Evolutionary conservation across 2,888 invertebrate species (phyloP), one percentile per base, ranked within the genome.

Genomic region (Apotomis betuletana): DNA sequence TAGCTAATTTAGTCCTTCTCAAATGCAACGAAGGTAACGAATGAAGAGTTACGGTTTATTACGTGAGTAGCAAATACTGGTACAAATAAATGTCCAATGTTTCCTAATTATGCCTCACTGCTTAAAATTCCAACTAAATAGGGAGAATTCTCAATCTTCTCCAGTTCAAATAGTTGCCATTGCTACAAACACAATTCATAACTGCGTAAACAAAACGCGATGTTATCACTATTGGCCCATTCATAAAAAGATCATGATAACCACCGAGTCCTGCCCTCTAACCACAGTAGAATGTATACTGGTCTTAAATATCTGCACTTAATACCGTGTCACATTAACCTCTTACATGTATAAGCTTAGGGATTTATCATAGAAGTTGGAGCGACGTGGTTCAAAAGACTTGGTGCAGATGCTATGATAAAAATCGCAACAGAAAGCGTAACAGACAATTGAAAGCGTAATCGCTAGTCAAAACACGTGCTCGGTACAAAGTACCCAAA

Each of bases 391-490:
- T 57, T 27, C 27, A n/a, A 65, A 57, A 44, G 54, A 41, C 10
- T 41, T 12, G 52, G 52, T 85, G 83, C 79, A 80, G 80, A 85
- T 81, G 81, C 77, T 81, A 81, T 70, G 86, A 87, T 85, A 85
- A 67, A 27, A 69, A 83, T 83, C 85, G 77, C 75, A 70, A 70
- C 67, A 75, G 82, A 77, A 81, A 82, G 81, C 80, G 81, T 84
- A 81, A 81, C 83, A 82, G 79, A 83, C 87, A 86, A 87, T 87
- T 86, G 86, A 85, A 84, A 80, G 78, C 83, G 84, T 84, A 87
- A 88, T 88, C 85, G 73, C 83, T 77, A 90, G 89, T 88, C 90
- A 80, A 85, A 90, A 90, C 92, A 92, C 92, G 92, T 90, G 91
- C 91, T 83, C 79, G 77, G 77, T n/a, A 72, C 81, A 79, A 78